Conservation (phyloP, 2,888 invertebrate genomes). For the Pocota personata region DNA sequence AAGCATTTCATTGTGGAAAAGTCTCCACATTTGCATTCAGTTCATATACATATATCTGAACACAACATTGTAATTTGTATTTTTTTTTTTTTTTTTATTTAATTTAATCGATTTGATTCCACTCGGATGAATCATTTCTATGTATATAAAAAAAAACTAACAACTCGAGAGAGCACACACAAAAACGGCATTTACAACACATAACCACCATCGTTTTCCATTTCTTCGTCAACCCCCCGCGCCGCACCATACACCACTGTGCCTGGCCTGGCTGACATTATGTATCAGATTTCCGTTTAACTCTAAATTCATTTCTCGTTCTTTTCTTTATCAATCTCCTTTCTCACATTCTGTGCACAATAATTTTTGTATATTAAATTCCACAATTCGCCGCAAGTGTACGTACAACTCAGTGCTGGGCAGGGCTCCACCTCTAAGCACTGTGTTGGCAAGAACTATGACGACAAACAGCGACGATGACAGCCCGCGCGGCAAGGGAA, state of each 20-base stretch:
- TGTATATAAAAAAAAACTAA: conserved; percentile 14
- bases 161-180: conserved; percentile 36
- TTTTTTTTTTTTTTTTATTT: conserved; percentile 19
- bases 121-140: conserved; percentile 53
- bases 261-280: conserved; percentile 51
- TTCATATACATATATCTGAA: background rate
- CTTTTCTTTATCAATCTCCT: conserved; percentile 70
- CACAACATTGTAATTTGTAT: conserved; percentile 4
- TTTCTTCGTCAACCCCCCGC: conserved; percentile 46
- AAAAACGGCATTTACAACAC: conserved; percentile 59
- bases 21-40: background rate
- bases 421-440: conserved; percentile 45
- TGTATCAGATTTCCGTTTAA: conserved; percentile 73
- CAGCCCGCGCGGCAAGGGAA: conserved; percentile 50
- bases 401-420: conserved; percentile 25
- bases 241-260: background rate
- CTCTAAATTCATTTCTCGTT: conserved; percentile 69
- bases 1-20: background rate
- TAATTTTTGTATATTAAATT: conserved; percentile 70
- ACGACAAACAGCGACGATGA: conserved; percentile 6
- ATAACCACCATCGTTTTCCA: conserved; percentile 57
- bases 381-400: conserved; percentile 55
- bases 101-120: conserved; percentile 59
- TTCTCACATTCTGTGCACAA: conserved; percentile 54
- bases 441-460: conserved; percentile 49